phyloP scores from a whole-genome alignment of 1,140 invertebrate species.

The Zaprionus vittiger region DNA sequence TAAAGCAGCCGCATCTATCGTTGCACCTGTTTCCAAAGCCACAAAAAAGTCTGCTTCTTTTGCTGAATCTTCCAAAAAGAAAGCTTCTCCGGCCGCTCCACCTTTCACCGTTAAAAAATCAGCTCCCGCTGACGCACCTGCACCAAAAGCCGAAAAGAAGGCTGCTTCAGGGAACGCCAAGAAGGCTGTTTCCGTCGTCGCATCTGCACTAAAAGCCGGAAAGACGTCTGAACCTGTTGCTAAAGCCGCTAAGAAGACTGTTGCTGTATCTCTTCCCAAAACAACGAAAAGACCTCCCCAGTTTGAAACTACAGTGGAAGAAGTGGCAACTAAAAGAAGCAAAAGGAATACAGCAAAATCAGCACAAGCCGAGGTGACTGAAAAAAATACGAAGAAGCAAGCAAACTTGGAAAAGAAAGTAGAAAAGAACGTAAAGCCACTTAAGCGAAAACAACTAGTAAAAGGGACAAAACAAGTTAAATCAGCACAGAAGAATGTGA shows the following conservation, averaged over 20 bases:
- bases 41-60: neutral
- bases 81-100: neutral
- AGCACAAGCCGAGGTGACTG: neutral
- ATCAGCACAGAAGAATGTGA: neutral
- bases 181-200: neutral
- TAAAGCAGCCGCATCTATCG: neutral
- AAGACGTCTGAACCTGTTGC: neutral
- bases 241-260: constrained; percentile 14
- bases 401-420: neutral
- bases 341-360: neutral
- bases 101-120: neutral
- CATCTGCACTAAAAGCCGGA: neutral
- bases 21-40: neutral
- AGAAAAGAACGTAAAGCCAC: neutral
- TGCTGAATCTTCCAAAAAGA: constrained; percentile 17
- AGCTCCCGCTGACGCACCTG: neutral
- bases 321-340: neutral
- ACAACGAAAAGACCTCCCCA: neutral
- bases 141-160: constrained; percentile 23
- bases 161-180: neutral
- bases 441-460: constrained; percentile 26
- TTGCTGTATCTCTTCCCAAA: constrained; percentile 5
- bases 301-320: neutral
- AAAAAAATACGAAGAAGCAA: neutral
- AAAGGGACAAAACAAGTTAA: constrained; percentile 34